phyloP scores from a whole-genome alignment of 1,140 invertebrate species.

The Rhopalosiphum maidis region DNA sequence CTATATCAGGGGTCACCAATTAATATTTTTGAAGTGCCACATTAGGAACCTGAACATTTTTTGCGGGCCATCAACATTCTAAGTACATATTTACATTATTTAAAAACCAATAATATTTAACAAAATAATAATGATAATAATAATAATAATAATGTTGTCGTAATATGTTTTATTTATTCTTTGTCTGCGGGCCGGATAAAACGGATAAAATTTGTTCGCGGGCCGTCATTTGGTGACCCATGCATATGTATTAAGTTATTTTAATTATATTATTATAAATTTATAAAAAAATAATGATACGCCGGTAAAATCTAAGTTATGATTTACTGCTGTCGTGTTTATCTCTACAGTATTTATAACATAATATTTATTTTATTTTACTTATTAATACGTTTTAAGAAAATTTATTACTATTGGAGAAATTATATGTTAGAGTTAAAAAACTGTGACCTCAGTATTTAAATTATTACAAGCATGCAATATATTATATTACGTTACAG shows the following conservation, averaged over 20 bases:
- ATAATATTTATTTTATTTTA: not conserved
- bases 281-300: not conserved
- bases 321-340: not conserved
- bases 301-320: not conserved
- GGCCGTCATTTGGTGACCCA: too few relatives aligned
- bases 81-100: too few relatives aligned
- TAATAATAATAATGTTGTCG: too few relatives aligned
- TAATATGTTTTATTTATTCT: too few relatives aligned
- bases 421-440: not conserved
- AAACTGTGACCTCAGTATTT: not conserved
- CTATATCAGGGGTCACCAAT: too few relatives aligned
- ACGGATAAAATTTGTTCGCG: too few relatives aligned
- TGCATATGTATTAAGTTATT: not conserved
- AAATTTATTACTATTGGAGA: not conserved
- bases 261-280: not conserved
- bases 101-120: too few relatives aligned
- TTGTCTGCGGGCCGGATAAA: fast-evolving
- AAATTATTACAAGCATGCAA: not conserved
- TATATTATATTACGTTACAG: not conserved
- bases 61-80: too few relatives aligned
- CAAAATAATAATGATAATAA: too few relatives aligned
- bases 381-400: not conserved
- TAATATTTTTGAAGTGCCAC: too few relatives aligned
- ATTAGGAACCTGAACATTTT: too few relatives aligned
- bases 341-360: too few relatives aligned